phyloP scores from a whole-genome alignment of 2,797 vertebrate species.

The Myoxocephalus aenaeus region DNA sequence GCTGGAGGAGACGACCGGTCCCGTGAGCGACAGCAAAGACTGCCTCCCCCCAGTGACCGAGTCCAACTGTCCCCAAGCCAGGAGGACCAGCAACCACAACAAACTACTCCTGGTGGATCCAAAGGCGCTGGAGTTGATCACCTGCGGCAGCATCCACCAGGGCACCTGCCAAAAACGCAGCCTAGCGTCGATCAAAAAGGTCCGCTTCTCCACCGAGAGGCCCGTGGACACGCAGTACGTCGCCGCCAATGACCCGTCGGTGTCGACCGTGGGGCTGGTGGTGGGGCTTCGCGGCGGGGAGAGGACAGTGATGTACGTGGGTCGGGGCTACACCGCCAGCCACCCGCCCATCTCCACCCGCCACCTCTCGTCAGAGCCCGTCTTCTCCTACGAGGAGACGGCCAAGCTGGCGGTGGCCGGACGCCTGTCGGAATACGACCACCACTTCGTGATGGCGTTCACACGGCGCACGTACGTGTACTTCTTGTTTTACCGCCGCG shows the following conservation, averaged over 20 bases:
- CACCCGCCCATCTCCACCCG: conserved; percentile 96
- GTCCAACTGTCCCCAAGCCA: conserved; percentile 90
- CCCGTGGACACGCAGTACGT: conserved; percentile 97
- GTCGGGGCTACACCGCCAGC: conserved; percentile 93
- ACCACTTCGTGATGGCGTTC: conserved; percentile 93
- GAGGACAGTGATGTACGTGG: conserved; percentile 92
- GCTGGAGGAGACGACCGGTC: conserved; percentile 88
- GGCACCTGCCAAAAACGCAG: conserved; percentile 95
- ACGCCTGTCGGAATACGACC: conserved; percentile 94
- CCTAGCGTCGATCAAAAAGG: conserved; percentile 80
- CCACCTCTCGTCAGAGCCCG: conserved; percentile 87
- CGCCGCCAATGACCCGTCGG: conserved; percentile 92
- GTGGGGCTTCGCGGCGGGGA: conserved; percentile 82
- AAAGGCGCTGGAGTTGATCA: conserved; percentile 87
- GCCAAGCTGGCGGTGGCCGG: conserved; percentile 93
- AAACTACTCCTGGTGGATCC: conserved; percentile 92
- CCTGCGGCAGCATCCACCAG: conserved; percentile 94
- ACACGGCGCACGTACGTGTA: conserved; percentile 86
- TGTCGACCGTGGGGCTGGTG: conserved; percentile 93
- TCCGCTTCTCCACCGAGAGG: conserved; percentile 90
- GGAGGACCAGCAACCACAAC: conserved; percentile 91
- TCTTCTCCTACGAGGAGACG: conserved; percentile 96
- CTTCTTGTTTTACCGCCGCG: conserved; percentile 94
- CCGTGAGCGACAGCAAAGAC: conserved; percentile 93
- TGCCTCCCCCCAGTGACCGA: conserved; percentile 92